Evolutionary conservation across 2,113 vertebrate species (phyloP).

Genomic region (Neogale vison): DNA sequence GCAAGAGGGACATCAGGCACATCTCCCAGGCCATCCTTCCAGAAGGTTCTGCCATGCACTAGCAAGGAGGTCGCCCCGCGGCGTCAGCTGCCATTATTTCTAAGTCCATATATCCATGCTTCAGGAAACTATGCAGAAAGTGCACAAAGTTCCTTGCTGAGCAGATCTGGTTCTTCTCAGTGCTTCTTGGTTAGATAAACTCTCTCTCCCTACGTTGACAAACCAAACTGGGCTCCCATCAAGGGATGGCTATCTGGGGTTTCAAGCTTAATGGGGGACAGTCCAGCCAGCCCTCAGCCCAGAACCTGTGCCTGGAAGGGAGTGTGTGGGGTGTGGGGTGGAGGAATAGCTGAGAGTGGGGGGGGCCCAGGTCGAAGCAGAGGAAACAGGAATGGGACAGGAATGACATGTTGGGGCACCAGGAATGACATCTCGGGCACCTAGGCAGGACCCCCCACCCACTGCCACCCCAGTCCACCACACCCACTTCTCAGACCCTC

Average conservation of each 20-base stretch:
- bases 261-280: not conserved
- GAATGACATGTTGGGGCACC: not conserved
- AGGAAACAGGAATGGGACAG: too few species aligned
- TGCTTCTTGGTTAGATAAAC: not conserved
- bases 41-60: not conserved
- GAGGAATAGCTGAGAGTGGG: not conserved
- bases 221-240: not conserved
- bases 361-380: not conserved
- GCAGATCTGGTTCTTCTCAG: not conserved
- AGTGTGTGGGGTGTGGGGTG: not conserved
- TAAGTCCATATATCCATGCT: not conserved
- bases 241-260: not conserved
- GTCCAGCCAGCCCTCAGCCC: not conserved
- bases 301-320: not conserved
- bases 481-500: not conserved
- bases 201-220: not conserved
- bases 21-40: not conserved
- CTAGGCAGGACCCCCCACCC: too few species aligned
- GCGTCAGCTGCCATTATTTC: not conserved
- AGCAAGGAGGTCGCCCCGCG: not conserved
- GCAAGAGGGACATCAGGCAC: not conserved
- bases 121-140: not conserved
- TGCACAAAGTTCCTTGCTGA: not conserved
- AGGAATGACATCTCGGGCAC: not conserved
- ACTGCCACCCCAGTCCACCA: too few species aligned